These are phyloP conservation scores for Rotaria socialis DNA, from an alignment of 2,888 invertebrate genomes.

Conservation along the genomic window DNA sequence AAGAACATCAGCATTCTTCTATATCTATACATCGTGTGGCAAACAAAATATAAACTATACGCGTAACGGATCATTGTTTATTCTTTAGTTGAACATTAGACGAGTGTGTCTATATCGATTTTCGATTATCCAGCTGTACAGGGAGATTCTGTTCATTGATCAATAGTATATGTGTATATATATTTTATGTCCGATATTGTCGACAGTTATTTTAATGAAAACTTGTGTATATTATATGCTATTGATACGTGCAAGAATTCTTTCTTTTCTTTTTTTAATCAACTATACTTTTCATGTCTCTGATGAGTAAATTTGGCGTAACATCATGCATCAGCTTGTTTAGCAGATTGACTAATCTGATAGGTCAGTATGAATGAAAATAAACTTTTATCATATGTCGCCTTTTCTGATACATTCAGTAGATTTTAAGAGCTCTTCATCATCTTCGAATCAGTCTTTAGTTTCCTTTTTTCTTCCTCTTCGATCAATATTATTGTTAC, in stretches of 20 bases:
- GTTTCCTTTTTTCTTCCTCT: background rate
- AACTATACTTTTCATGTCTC: background rate
- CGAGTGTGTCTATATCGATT: slow-evolving; percentile 26
- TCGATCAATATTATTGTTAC: slow-evolving; percentile 15
- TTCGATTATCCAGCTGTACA: slow-evolving; percentile 1
- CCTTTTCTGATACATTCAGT: background rate
- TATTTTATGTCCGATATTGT: background rate
- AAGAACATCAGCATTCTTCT: background rate
- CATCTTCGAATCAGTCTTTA: background rate
- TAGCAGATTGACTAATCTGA: background rate
- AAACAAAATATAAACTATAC: background rate
- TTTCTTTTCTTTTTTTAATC: background rate
- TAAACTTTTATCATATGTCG: background rate
- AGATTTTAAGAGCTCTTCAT: slow-evolving; percentile 4
- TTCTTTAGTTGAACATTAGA: slow-evolving; percentile 26
- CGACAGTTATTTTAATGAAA: background rate
- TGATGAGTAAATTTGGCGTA: slow-evolving; percentile 1
- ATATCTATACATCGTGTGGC: background rate
- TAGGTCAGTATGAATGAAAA: background rate
- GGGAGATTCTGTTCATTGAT: background rate
- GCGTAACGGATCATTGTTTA: slow-evolving; percentile 19
- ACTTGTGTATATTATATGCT: background rate
- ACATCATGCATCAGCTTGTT: slow-evolving; percentile 17
- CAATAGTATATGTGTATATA: background rate
- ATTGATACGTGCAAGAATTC: background rate